These are phyloP conservation scores for Drosophila colorata DNA, from an alignment of 2,888 invertebrate genomes.

Conservation along the genomic window DNA sequence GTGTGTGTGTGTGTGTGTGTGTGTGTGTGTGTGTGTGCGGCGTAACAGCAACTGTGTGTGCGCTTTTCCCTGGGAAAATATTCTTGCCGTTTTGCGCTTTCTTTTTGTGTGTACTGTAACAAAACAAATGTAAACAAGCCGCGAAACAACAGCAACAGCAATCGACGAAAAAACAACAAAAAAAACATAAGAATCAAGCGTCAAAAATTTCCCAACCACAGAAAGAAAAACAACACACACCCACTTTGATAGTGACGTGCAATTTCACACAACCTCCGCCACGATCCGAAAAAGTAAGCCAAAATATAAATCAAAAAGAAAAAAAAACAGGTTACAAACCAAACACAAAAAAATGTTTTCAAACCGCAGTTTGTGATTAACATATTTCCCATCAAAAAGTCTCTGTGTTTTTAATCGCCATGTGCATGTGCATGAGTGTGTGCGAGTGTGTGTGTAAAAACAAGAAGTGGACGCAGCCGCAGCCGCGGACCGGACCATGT, in stretches of 20 bases:
- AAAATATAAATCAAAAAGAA: conserved; percentile 74
- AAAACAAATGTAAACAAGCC: conserved; percentile 59
- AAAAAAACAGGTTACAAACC: conserved; percentile 71
- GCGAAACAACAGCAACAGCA: conserved; percentile 27
- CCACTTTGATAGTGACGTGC: conserved; percentile 34
- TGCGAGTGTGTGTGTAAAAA: conserved; percentile 43
- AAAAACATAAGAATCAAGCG: conserved; percentile 44
- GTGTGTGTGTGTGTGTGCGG: conserved; percentile 12
- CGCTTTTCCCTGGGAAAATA: conserved; percentile 73
- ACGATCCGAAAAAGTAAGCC: conserved; percentile 66
- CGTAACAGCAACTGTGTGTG: conserved; percentile 43
- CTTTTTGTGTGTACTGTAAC: conserved; percentile 67
- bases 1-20: conserved; percentile 21
- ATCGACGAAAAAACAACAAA: conserved; percentile 15
- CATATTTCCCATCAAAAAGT: conserved; percentile 77
- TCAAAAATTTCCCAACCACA: conserved; percentile 53
- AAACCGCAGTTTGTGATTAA: conserved; percentile 71
- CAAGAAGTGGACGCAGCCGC: conserved; percentile 74
- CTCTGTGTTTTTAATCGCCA: conserved; percentile 62
- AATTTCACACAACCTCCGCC: conserved; percentile 48
- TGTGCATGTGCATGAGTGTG: conserved; percentile 20
- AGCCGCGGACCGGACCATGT: conserved; percentile 26
- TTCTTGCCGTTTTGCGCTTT: conserved; percentile 73
- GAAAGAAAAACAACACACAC: conserved; percentile 30
- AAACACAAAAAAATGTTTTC: conserved; percentile 31